phyloP scores from a whole-genome alignment of 2,797 vertebrate species.

The Chelonia mydas region DNA sequence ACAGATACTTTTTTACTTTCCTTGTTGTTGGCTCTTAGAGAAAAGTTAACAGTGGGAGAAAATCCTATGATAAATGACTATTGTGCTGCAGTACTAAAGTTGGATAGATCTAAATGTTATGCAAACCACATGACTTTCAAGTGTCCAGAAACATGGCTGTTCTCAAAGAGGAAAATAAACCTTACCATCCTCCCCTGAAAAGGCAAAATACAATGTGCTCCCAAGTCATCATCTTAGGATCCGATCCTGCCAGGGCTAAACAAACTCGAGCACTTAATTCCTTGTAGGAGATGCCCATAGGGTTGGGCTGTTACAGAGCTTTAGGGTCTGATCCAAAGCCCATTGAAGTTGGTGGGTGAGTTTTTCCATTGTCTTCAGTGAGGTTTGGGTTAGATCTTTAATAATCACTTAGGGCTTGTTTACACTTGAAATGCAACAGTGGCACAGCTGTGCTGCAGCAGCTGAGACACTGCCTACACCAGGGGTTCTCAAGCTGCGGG shows the following conservation, averaged over 20 bases:
- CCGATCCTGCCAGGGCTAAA: background rate
- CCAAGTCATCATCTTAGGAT: fast-evolving
- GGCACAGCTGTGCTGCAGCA: background rate
- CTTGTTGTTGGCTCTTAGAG: background rate
- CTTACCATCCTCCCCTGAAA: background rate
- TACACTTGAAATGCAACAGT: background rate
- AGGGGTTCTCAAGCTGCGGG: too few relatives aligned
- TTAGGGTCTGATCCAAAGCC: background rate
- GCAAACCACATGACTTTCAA: background rate
- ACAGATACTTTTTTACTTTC: background rate
- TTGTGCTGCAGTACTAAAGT: background rate
- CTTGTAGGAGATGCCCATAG: background rate
- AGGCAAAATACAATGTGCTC: fast-evolving
- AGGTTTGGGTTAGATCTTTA: background rate
- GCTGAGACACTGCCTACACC: background rate
- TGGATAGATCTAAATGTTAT: background rate
- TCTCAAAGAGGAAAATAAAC: background rate
- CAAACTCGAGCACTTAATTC: background rate
- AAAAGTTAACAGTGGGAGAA: background rate
- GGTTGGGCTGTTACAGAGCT: background rate
- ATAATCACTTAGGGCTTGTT: background rate
- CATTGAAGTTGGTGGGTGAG: fast-evolving
- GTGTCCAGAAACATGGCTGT: background rate
- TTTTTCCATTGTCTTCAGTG: background rate
- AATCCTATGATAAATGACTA: background rate